Evolutionary conservation across 2,797 vertebrate species (phyloP), one percentile per base, ranked within the genome.

Genomic region (Melopsittacus undulatus): DNA sequence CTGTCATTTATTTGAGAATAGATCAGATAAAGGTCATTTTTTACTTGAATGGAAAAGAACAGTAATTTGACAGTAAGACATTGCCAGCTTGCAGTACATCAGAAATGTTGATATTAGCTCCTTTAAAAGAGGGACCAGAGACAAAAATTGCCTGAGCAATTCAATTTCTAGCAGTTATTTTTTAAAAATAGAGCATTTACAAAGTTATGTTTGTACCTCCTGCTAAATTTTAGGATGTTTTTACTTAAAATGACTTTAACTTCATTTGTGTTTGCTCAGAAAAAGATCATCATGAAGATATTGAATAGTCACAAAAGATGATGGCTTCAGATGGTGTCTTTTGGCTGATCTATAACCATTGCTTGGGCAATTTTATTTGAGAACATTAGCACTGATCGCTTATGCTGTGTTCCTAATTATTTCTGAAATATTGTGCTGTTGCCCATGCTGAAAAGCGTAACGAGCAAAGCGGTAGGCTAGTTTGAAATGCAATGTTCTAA

Each of bases 381-480:
- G 90, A 86, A 51, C 92, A 95, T 96, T 94, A 91, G 57, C 54
- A 64, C 83, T 94, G 91, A 96, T 97, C 66, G 22, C 74, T 90
- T 87, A 51, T 73, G 84, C 77, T 92, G 84, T 70, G 90, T 56
- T 92, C 91, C 96, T 96, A 96, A 96, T 96, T 97, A 90, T 95
- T 95, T 70, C 92, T 95, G 81, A 97, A 94, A 94, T 92, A 95
- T 83, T 94, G 84, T 94, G 88, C 92, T 90, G 80, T 22, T 95
- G 72, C 49, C 85, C 64, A 92, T 74, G 93, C 81, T 86, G 89
- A 75, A 89, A 69, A 9, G 73, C n/a, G 10, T 87, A 93, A 97
- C 30, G 52, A 95, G 85, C 87, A 62, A 90, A 95, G 80, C 57
- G 2, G 82, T 91, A 40, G 95, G 88, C 94, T 94, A 70, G 38